Conservation (phyloP, 2,797 vertebrate species). For the Rhabdophis nuchalis region DNA sequence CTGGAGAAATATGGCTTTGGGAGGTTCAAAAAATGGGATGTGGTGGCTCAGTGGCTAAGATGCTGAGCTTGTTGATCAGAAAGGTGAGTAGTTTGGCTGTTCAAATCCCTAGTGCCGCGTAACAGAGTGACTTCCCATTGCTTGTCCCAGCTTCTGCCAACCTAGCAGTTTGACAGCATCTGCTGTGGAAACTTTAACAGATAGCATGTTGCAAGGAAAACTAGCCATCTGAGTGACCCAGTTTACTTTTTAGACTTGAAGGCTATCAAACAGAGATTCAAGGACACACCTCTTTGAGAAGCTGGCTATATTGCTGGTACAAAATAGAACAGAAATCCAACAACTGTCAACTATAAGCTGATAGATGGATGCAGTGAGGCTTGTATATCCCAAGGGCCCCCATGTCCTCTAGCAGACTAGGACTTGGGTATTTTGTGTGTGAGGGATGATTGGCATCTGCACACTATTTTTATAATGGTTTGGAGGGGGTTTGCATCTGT, state of each 20-base stretch:
- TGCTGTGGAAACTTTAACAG: background rate
- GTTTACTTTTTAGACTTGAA: background rate
- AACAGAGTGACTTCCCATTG: too few relatives aligned
- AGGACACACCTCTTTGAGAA: background rate
- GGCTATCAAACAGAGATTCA: background rate
- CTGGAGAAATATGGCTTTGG: background rate
- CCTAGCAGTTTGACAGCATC: too few relatives aligned
- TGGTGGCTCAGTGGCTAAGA: too few relatives aligned
- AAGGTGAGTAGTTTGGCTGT: too few relatives aligned
- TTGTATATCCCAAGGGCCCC: background rate
- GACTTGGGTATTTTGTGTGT: background rate
- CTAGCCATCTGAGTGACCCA: background rate
- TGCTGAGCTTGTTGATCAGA: too few relatives aligned
- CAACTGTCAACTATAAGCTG: background rate
- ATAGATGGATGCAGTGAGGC: background rate
- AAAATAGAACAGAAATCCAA: background rate
- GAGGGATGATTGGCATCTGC: background rate
- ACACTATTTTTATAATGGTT: background rate
- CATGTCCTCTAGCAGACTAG: background rate
- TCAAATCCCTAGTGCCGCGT: too few relatives aligned
- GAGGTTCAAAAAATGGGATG: background rate
- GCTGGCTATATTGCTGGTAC: background rate
- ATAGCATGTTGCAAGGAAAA: background rate
- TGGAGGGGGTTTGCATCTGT: background rate
- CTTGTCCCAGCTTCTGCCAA: too few relatives aligned